phyloP scores from a whole-genome alignment of 64 coral and sea anemone genomes.

The Stichodactyla mertensii region DNA sequence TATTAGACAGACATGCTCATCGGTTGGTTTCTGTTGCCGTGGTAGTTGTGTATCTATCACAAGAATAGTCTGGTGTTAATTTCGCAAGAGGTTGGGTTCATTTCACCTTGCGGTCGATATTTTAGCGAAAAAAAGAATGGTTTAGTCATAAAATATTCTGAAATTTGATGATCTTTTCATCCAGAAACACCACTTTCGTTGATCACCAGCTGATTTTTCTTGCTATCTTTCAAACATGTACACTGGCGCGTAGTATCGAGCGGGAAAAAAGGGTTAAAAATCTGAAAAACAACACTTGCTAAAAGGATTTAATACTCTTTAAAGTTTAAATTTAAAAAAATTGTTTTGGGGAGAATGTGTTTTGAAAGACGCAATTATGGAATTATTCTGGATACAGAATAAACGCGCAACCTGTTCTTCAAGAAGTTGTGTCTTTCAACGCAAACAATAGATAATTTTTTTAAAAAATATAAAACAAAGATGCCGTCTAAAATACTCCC shows the following conservation, averaged over 20 bases:
- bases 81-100: background rate
- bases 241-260: background rate
- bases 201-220: background rate
- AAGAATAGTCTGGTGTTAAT: background rate
- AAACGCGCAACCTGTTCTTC: background rate
- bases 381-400: background rate
- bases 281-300: background rate
- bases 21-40: background rate
- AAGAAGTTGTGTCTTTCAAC: background rate
- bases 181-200: background rate
- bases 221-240: background rate
- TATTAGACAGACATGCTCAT: constrained; percentile 1
- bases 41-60: constrained; percentile 2
- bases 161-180: too few relatives aligned
- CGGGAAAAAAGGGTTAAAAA: background rate
- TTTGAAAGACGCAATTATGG: background rate
- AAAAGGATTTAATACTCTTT: background rate
- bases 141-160: too few relatives aligned
- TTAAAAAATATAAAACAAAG: background rate
- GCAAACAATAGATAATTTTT: background rate
- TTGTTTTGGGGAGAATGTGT: background rate
- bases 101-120: background rate
- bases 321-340: background rate
- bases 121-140: too few relatives aligned
- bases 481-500: too few relatives aligned